Conservation (phyloP, 1,140 invertebrate species). For the Vanessa tameamea region DNA sequence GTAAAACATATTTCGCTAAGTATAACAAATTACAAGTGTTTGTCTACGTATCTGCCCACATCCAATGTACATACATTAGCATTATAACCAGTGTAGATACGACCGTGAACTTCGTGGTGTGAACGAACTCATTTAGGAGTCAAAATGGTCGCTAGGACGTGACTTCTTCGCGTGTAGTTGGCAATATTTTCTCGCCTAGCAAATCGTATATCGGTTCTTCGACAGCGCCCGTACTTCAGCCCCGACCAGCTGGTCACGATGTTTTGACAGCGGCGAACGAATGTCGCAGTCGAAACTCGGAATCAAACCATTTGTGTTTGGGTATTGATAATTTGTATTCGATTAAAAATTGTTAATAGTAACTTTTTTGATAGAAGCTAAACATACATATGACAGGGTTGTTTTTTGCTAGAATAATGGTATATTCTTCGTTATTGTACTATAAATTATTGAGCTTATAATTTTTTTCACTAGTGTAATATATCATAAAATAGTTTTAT, state of each 20-base stretch:
- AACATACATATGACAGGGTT: too few relatives aligned
- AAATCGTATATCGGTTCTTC: slow-evolving; percentile 54
- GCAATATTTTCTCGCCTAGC: slow-evolving; percentile 61
- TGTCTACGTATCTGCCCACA: slow-evolving; percentile 53
- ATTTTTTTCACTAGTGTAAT: too few relatives aligned
- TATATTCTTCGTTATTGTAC: too few relatives aligned
- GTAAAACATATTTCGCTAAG: slow-evolving; percentile 14
- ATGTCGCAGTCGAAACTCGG: slow-evolving; percentile 46
- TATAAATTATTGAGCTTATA: too few relatives aligned
- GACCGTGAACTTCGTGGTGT: slow-evolving; percentile 68
- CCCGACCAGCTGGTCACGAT: slow-evolving; percentile 42
- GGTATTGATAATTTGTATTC: not conserved
- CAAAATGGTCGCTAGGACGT: slow-evolving; percentile 66
- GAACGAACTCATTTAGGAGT: slow-evolving; percentile 75
- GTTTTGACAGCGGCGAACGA: slow-evolving; percentile 39
- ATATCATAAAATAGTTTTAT: too few relatives aligned
- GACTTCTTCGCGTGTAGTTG: slow-evolving; percentile 57
- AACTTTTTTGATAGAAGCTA: too few relatives aligned
- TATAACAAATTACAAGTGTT: slow-evolving; percentile 46
- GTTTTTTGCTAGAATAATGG: too few relatives aligned
- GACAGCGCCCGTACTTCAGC: slow-evolving; percentile 49
- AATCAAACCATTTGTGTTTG: not conserved
- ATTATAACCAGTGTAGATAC: slow-evolving; percentile 48
- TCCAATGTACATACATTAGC: slow-evolving; percentile 66
- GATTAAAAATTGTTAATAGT: too few relatives aligned